Evolutionary conservation across 1,140 invertebrate genomes (phyloP), one percentile per base, ranked within the genome.

Genomic region (Listronotus bonariensis): DNA sequence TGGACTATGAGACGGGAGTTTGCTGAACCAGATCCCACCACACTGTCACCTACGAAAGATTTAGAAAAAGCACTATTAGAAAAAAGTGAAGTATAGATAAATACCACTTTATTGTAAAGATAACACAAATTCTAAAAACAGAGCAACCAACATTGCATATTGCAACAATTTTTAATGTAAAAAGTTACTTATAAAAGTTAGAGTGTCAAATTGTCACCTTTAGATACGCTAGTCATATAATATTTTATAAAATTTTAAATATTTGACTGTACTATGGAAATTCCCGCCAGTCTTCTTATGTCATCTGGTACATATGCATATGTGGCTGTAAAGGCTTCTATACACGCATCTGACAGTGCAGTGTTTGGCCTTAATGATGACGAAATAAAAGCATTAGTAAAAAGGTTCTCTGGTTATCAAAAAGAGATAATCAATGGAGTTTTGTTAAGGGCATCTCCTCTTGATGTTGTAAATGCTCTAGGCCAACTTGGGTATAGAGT

Each of bases 1-100:
- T 93, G 92, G 92, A 93, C 92, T 79, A 91, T 93, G 89, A 88
- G 90, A 84, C 91, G 91, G 80, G 90, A 92, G 70, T 92, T 92
- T 79, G 82, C 87, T 53, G 91, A 92, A 74, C 90, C 90, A 43
- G 91, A 93, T 77, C 86, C 85, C 9, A 52, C 66, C 1, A 51
- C 53, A 0, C 53, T 67, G 14, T 61, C 68, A 10, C 61, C 69
- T 46, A 61, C 57, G 36, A 56, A 66, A 59, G 65, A 66, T 6
- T n/a, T 18, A 12, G 63, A 67, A 54, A 68, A 57, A 54, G 31
- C 36, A 20, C 49, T 11, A 15, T 42, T 53, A 14, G 56, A 52
- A 34, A 72, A 69, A 62, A 51, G 52, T 15, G 62, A 68, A 65
- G 49, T 60, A 14, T 64, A 59, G 34, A 17, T 14, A 56, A 49